These are phyloP conservation scores for Hyperoplus immaculatus DNA, from an alignment of 2,797 vertebrate species.

Conservation along the genomic window DNA sequence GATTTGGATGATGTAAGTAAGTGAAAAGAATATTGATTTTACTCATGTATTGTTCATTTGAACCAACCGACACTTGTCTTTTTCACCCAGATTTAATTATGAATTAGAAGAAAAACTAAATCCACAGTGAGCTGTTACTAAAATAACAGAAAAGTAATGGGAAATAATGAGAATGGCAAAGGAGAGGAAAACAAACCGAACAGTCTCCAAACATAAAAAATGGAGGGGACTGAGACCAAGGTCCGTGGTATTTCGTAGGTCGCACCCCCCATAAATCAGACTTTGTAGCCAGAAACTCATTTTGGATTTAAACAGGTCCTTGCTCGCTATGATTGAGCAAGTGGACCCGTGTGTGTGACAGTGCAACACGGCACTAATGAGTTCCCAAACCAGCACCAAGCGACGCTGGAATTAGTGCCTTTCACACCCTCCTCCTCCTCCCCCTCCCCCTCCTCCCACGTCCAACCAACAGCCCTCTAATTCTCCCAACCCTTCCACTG, in stretches of 20 bases:
- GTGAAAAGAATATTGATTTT: slow-evolving; percentile 6
- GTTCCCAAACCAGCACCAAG: slow-evolving; percentile 74
- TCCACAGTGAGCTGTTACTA: slow-evolving; percentile 11
- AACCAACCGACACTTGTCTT: background rate
- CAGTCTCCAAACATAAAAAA: slow-evolving; percentile 83
- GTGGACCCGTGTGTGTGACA: slow-evolving; percentile 78
- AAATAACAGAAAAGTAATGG: slow-evolving; percentile 15
- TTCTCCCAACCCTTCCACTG: slow-evolving; percentile 62
- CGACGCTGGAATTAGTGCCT: slow-evolving; percentile 74
- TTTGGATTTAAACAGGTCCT: slow-evolving; percentile 85
- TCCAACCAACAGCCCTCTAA: slow-evolving; percentile 54
- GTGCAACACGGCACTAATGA: slow-evolving; percentile 85
- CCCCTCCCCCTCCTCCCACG: slow-evolving; percentile 6
- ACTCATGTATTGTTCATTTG: background rate
- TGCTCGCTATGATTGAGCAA: slow-evolving; percentile 82
- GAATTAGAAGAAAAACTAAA: background rate
- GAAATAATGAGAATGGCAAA: slow-evolving; percentile 81
- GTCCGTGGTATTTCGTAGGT: slow-evolving; percentile 85
- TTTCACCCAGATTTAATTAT: background rate
- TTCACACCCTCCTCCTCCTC: slow-evolving; percentile 37
- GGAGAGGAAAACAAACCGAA: slow-evolving; percentile 63
- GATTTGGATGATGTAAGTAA: slow-evolving; percentile 9
- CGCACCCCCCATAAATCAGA: slow-evolving; percentile 78
- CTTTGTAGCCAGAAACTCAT: slow-evolving; percentile 82
- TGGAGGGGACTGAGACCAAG: slow-evolving; percentile 71